These are phyloP conservation scores for Rhogogaster chlorosoma DNA, from an alignment of 2,888 invertebrate genomes.

Conservation along the genomic window DNA sequence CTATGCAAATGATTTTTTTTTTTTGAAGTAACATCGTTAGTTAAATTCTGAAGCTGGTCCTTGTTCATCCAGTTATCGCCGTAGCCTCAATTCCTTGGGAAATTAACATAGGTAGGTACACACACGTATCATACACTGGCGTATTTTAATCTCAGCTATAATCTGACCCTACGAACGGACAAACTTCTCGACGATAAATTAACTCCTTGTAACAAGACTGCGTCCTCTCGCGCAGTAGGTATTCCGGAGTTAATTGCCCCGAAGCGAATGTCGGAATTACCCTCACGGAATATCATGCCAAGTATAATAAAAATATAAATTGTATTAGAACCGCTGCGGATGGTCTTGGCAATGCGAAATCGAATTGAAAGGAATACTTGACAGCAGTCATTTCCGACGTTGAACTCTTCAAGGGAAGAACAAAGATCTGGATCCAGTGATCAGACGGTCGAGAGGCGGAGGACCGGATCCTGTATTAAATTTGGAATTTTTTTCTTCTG, in stretches of 20 bases:
- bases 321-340: background rate
- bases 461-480: background rate
- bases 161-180: conserved; percentile 19
- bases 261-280: background rate
- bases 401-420: too few species aligned
- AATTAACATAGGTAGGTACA: background rate
- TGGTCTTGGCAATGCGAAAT: background rate
- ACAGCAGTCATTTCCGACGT: background rate
- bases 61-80: background rate
- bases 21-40: background rate
- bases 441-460: background rate
- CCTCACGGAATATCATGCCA: background rate
- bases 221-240: background rate
- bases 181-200: background rate
- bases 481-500: background rate
- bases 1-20: background rate
- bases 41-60: too few species aligned
- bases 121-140: background rate
- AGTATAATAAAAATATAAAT: background rate
- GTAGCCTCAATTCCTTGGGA: background rate
- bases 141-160: conserved; percentile 21
- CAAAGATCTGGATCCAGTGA: too few species aligned
- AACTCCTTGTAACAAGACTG: conserved; percentile 22
- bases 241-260: conserved; percentile 17
- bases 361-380: background rate